A percentile compares a stretch with the other conserved stretches of the same genome.
These are phyloP conservation scores for Chelonus formosanus DNA, from an alignment of 2,888 invertebrate genomes.

Conservation along the genomic window DNA sequence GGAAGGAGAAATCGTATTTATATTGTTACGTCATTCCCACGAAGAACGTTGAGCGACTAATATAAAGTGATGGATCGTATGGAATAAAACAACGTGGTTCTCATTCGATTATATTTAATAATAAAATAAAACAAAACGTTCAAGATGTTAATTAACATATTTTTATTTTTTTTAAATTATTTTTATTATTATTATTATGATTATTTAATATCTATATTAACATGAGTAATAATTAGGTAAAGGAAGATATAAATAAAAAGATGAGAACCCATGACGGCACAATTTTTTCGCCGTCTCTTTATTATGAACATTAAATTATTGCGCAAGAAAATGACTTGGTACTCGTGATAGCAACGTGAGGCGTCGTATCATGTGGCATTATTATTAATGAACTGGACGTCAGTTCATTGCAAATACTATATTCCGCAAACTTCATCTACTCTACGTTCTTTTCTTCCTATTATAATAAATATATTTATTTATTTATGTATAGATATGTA, in stretches of 20 bases:
- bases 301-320: constrained; percentile 58
- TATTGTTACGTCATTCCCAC: no score
- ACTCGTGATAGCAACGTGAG: constrained; percentile 56
- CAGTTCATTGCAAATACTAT: constrained; percentile 54
- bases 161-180: constrained; percentile 5
- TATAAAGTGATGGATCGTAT: constrained; percentile 47
- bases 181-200: no score
- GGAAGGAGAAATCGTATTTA: no score
- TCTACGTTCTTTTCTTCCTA: background rate
- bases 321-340: constrained; percentile 57
- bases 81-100: constrained; percentile 53
- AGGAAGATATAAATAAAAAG: constrained; percentile 21
- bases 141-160: background rate
- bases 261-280: constrained; percentile 44
- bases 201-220: background rate
- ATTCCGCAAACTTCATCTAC: constrained; percentile 17
- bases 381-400: constrained; percentile 60
- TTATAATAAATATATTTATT: background rate
- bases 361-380: constrained; percentile 56
- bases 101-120: constrained; percentile 41
- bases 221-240: constrained; percentile 22
- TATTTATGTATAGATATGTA: background rate
- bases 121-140: constrained; percentile 6
- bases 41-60: no score
- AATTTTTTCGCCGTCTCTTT: constrained; percentile 44